A percentile compares a stretch with the other conserved stretches of the same genome.
These are phyloP conservation scores for Synergus laeviventris DNA, from an alignment of 2,888 invertebrate species.

Conservation along the genomic window DNA sequence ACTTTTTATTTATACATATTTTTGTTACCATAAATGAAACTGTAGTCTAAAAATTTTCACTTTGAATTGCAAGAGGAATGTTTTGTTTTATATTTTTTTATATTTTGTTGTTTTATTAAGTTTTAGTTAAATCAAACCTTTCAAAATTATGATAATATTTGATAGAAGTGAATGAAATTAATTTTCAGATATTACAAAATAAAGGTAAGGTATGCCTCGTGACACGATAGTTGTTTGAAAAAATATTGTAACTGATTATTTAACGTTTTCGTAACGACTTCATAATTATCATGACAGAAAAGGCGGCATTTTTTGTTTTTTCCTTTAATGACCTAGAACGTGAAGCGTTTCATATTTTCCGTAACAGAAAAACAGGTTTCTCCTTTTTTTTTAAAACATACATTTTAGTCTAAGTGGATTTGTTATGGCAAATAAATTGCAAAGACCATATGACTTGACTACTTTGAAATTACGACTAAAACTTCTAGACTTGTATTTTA, in stretches of 20 bases:
- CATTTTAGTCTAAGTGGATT: background rate
- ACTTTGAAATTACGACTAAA: background rate
- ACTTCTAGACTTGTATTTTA: slow-evolving; percentile 11
- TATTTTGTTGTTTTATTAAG: no score
- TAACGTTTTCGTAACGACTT: slow-evolving; percentile 10
- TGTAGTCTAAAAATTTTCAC: no score
- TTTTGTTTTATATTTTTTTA: no score
- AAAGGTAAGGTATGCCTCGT: background rate
- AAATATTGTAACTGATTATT: slow-evolving; percentile 11
- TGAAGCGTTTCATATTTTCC: background rate
- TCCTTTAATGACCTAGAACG: background rate
- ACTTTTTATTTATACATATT: no score
- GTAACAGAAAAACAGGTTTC: slow-evolving; percentile 10
- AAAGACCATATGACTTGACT: background rate
- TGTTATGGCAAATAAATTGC: background rate
- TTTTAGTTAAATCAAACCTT: no score
- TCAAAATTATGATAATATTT: no score
- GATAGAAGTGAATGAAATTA: background rate
- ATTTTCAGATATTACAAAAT: background rate
- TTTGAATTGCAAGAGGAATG: no score
- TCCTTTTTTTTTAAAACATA: background rate
- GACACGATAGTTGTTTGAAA: background rate
- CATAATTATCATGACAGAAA: slow-evolving; percentile 1
- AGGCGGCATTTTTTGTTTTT: background rate
- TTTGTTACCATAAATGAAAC: no score